Base-by-base conservation (phyloP, 2,113 vertebrate genomes). In the Chionomys nivalis region DNA sequence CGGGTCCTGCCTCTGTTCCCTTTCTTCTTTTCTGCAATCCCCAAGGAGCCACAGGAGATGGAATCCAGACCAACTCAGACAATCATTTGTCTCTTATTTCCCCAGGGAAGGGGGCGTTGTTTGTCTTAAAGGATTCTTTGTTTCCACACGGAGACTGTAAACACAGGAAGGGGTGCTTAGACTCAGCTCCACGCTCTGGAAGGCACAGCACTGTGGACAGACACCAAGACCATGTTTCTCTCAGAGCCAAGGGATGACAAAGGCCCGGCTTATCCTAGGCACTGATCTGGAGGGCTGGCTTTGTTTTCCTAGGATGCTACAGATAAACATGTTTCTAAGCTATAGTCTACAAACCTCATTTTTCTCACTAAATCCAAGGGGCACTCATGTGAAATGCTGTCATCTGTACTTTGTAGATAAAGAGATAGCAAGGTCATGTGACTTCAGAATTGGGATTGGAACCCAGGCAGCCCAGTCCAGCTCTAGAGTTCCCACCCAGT, bases 81-180 rank as follows among this genome's bases (percentile, higher is more conserved):
- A 94, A 49, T 86, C 21, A 78, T 95, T 94, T 91, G 87, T 94
- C 82, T 78, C 77, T 89, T 92, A 94, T 95, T 96, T 96, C 93
- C 92, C 90, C 42, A 19, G 76, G 31, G 87, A 23, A 52, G 52
- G 63, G 10, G 44, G 28, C 47, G 24, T 52, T 5, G n/a, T 87
- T 96, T 26, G 95, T 94, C 83, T 94, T 85, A 86, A 85, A 92
- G 52, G 90, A 82, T 36, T 92, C 82, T 76, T 88, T 49, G 75
- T 89, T 94, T 93, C 77, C 61, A 89, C 63, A 26, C 52, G 66
- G 83, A 89, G 76, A 87, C 8, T n/a, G 44, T 63, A 73, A 4
- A 39, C 16, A 36, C 85, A 52, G 12, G 21, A 93, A 82, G 55
- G 87, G 79, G 42, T 72, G 87, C 87, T 47, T 72, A 93, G 6